Evolutionary conservation across 1,140 invertebrate species (phyloP), one percentile per base, ranked within the genome.

Genomic region (Pseudomyrmex concolor): DNA sequence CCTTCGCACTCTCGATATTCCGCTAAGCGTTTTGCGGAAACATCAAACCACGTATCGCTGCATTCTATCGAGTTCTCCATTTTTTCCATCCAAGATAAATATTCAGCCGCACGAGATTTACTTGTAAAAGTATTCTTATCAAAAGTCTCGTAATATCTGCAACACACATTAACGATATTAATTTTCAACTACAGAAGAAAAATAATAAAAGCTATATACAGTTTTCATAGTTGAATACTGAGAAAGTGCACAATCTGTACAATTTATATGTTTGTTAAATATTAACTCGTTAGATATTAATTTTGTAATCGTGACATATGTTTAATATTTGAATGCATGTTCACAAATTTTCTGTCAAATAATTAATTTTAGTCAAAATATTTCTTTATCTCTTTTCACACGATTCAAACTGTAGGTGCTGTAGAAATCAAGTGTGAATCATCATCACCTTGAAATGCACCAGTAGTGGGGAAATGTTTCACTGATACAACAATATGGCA

Each of bases 1-100:
- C 96, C 96, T 64, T 95, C 94, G 88, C 96, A 96, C 2, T 94
- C 91, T 93, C 94, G 92, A 91, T 96, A 96, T 19, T 95, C 93
- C 1, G 89, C 51, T 34, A 95, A 92, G 15, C 95, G 95, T 70
- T 89, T 93, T 0, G 94, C 94, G 8, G 96, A 96, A 12, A 96
- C 92, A 55, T 97, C 94, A 84, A 94, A 95, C 94, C 96, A 95
- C 78, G 93, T 92, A 91, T 96, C 95, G 1, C 95, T 94, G 2
- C 95, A 95, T 90, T 97, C 95, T 63, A 95, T 91, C 13, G 95
- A 94, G 81, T 94, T 94, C 68, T 95, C 94, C 80, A 95, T 94
- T 72, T 95, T 95, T 19, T 95, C 92, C 73, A 95, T 93, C 92
- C 95, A 96, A 57, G 94, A 90, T n/a, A 95, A 85, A 77, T 95